These are phyloP conservation scores for Anoura caudifer DNA, from an alignment of 2,113 vertebrate species.

Conservation along the genomic window DNA sequence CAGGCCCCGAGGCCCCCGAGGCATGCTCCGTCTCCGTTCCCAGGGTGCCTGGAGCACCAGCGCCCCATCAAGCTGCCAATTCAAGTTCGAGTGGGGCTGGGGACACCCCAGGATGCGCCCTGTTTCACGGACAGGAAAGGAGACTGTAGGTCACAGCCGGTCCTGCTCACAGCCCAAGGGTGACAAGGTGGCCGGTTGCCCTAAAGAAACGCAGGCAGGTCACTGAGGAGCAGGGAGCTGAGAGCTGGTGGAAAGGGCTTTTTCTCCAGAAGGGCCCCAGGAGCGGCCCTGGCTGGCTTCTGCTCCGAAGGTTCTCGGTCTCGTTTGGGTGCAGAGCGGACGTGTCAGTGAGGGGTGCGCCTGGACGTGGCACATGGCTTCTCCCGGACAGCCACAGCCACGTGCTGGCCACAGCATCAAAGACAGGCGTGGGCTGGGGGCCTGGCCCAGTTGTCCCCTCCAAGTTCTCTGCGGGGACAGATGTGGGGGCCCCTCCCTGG, in stretches of 20 bases:
- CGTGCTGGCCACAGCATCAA: accelerated
- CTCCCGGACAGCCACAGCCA: neutral
- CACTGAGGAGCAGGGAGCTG: neutral
- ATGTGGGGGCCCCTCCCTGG: neutral
- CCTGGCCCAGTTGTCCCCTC: accelerated
- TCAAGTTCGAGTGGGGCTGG: neutral
- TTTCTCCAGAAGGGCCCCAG: neutral
- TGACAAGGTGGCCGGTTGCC: neutral
- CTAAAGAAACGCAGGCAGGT: accelerated
- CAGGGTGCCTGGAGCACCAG: accelerated
- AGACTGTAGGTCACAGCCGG: accelerated
- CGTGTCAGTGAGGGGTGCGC: accelerated
- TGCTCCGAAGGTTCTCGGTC: neutral
- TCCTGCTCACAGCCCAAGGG: accelerated
- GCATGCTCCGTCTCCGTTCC: neutral
- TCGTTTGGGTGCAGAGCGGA: neutral
- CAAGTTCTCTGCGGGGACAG: neutral
- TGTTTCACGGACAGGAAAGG: neutral
- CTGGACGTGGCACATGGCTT: neutral
- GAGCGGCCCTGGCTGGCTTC: neutral
- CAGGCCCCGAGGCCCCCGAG: accelerated
- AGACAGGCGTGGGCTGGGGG: neutral
- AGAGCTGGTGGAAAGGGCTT: neutral
- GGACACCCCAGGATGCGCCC: neutral
- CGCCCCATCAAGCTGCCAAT: accelerated